Evolutionary conservation across 1,140 invertebrate genomes (phyloP), one percentile per base, ranked within the genome.

Genomic region (Micrasema longulum): DNA sequence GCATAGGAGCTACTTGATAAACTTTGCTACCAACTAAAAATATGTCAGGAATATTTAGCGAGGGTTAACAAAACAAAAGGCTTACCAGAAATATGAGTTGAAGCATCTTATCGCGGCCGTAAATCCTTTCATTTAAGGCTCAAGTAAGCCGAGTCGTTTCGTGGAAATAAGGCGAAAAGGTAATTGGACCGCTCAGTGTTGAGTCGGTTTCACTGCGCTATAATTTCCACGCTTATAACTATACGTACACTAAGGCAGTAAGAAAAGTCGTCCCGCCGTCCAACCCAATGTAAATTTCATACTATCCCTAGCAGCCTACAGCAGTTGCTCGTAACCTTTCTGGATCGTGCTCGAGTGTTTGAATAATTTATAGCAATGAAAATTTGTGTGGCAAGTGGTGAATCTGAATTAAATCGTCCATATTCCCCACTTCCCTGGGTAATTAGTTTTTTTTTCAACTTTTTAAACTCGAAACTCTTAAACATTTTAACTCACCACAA

Each of bases 201-300:
- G 22, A 41, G 43, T 53, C 47, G 45, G 48, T 36, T 22, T 23
- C 31, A 48, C 23, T 47, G n/a, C 41, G 23, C 7, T 64, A 64
- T 47, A 47, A 64, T n/a, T 9, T 64, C 23, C 62, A 31, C 26
- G 26, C 26, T 11, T 64, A 64, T 73, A 60, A 50, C 48, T 53
- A 43, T 38, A 41, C 63, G 62, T 36, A 69, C 71, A 65, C n/a
- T 62, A 62, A 67, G 63, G 41, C 70, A 53, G 64, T 67, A 62
- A 72, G 71, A 67, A 65, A 72, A 72, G 63, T 72, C 62, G 70
- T 72, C 70, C 66, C 72, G 60, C 36, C 64, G 72, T 48, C 57
- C 68, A 36, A 67, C 67, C 72, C 66, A 74, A 74, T 74, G 72
- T 74, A 70, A 74, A 74, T 74, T 74, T 74, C 72, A 74, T 74